Conservation (phyloP, 2,797 vertebrate species). For the Benthosema pterotum region DNA sequence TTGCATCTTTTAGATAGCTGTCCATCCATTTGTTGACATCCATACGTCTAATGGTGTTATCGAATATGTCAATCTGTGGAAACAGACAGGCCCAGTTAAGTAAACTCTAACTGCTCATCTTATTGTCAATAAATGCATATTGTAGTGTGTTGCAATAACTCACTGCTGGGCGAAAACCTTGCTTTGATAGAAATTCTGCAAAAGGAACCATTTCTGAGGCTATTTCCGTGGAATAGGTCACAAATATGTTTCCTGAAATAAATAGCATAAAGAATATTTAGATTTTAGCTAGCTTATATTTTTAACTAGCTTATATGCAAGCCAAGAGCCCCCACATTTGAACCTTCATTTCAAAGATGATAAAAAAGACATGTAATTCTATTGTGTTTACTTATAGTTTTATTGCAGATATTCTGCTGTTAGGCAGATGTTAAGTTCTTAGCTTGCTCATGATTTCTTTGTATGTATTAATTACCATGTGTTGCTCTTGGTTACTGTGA, state of each 20-base stretch:
- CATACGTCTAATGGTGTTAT: slow-evolving; percentile 82
- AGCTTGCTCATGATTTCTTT: no score
- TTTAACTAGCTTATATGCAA: no score
- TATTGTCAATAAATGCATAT: not conserved
- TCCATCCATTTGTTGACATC: slow-evolving; percentile 91
- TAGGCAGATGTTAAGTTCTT: no score
- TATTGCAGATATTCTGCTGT: no score
- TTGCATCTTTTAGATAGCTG: slow-evolving; percentile 87
- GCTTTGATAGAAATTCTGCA: slow-evolving; percentile 85
- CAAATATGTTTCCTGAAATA: slow-evolving; percentile 87
- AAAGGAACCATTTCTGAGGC: slow-evolving; percentile 85
- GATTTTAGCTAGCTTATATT: no score
- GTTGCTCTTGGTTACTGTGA: no score
- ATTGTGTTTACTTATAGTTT: no score
- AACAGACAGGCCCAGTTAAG: not conserved
- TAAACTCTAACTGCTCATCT: not conserved
- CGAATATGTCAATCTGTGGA: slow-evolving; percentile 86
- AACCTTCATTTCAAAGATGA: no score
- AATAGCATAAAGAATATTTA: slow-evolving; percentile 1
- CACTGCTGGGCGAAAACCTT: slow-evolving; percentile 86
- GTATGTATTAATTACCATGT: no score
- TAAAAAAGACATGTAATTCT: no score
- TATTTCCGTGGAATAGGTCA: slow-evolving; percentile 88
- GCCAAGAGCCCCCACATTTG: no score
- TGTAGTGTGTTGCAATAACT: slow-evolving; percentile 20